A percentile compares a stretch with the other conserved stretches of the same genome.
phyloP scores from a whole-genome alignment of 2,113 vertebrate species.

The Dendropsophus ebraccatus region DNA sequence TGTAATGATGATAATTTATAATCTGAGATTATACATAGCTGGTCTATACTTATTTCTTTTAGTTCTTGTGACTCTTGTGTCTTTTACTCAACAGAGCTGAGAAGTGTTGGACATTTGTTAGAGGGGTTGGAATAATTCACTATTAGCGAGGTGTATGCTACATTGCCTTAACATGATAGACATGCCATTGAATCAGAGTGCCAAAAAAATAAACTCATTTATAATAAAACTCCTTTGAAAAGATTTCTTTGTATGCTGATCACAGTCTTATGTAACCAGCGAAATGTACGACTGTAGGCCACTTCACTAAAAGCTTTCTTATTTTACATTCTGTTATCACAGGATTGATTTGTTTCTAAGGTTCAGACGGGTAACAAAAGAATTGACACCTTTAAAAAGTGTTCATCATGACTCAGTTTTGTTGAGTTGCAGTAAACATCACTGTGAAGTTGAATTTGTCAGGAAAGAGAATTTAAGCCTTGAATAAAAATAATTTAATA shows the following conservation, averaged over 20 bases:
- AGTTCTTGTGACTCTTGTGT: background rate
- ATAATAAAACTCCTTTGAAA: background rate
- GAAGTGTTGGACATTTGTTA: background rate
- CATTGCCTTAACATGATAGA: slow-evolving; percentile 10
- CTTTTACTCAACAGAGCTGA: slow-evolving; percentile 2
- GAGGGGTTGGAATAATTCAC: background rate
- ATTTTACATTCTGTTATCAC: background rate
- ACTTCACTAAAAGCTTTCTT: background rate
- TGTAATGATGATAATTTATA: background rate
- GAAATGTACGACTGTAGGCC: background rate
- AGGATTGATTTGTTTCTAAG: background rate
- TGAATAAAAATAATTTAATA: background rate
- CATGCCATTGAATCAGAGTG: background rate
- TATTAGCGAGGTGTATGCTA: background rate
- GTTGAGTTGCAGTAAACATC: slow-evolving; percentile 6
- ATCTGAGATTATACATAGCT: slow-evolving; percentile 23
- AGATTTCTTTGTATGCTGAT: background rate
- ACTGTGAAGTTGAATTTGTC: slow-evolving; percentile 19
- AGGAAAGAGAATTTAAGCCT: slow-evolving; percentile 13
- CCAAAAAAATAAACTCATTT: background rate
- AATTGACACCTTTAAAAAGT: slow-evolving; percentile 1
- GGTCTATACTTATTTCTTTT: slow-evolving; percentile 36
- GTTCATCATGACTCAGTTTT: background rate
- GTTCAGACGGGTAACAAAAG: background rate
- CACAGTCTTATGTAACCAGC: background rate